Percentiles rank a stretch among this genome's conserved stretches.
Conservation (phyloP, 2,888 invertebrate species). For the Dolomedes plantarius region DNA sequence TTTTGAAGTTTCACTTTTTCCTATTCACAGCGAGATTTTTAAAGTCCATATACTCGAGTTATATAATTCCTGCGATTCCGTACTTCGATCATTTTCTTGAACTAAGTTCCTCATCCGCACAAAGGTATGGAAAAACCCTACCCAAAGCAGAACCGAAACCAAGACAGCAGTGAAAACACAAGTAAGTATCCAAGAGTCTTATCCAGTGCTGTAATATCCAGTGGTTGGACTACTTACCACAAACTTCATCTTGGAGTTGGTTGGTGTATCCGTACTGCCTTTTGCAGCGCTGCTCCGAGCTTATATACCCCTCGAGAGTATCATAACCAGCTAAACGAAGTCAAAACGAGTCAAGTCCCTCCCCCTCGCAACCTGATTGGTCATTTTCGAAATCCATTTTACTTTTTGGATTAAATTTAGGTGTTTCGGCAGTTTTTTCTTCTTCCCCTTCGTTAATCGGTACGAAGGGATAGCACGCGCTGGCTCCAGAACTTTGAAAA, state of each 20-base stretch:
- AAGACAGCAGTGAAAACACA: no score
- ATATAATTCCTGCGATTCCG: no score
- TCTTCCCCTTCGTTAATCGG: slow-evolving; percentile 31
- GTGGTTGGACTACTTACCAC: slow-evolving; percentile 52
- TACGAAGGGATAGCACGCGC: slow-evolving; percentile 39
- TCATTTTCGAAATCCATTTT: slow-evolving; percentile 28
- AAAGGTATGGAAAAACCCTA: no score
- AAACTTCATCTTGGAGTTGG: slow-evolving; percentile 64
- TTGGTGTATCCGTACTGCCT: slow-evolving; percentile 24
- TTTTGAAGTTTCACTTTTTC: no score
- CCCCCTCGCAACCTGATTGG: slow-evolving; percentile 53
- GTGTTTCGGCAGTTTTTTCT: slow-evolving; percentile 28
- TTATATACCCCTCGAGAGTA: slow-evolving; percentile 43
- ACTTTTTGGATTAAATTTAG: slow-evolving; percentile 59
- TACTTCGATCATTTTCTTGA: no score
- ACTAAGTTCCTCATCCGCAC: no score
- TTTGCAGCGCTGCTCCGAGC: neutral
- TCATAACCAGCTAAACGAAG: slow-evolving; percentile 15
- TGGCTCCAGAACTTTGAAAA: slow-evolving; percentile 22
- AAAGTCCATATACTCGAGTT: no score
- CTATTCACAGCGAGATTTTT: no score
- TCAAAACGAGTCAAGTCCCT: slow-evolving; percentile 51
- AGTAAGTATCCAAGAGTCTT: neutral
- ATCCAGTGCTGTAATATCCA: slow-evolving; percentile 14
- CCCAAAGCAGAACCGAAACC: no score